These are phyloP conservation scores for Engraulis encrasicolus DNA, from an alignment of 2,113 vertebrate species.

Conservation along the genomic window DNA sequence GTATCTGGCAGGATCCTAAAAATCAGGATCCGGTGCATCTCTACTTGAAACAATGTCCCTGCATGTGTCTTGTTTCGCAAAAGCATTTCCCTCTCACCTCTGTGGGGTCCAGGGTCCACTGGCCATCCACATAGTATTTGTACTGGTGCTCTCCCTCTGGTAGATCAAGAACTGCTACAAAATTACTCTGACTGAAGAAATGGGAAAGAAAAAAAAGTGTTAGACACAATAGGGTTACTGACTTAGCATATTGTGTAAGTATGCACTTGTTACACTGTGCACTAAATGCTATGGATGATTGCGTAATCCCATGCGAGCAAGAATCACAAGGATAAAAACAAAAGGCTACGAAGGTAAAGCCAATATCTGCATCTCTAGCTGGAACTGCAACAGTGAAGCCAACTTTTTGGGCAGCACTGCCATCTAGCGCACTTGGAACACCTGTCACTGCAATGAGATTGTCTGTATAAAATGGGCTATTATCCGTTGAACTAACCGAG, in stretches of 20 bases:
- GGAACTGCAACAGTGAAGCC: no score
- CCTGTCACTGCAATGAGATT: no score
- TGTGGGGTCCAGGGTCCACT: constrained; percentile 92
- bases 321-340: no score
- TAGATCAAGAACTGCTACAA: constrained; percentile 92
- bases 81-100: constrained; percentile 75
- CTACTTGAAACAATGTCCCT: no score
- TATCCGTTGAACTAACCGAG: not conserved
- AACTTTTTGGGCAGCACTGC: not conserved
- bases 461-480: no score
- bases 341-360: no score
- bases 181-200: constrained; percentile 88
- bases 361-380: not conserved
- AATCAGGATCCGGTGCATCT: no score
- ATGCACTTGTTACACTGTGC: no score
- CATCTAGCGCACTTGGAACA: no score
- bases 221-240: not conserved
- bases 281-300: no score
- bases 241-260: not conserved
- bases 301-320: no score
- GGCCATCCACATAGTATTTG: constrained; percentile 95
- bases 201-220: constrained; percentile 50
- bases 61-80: not conserved
- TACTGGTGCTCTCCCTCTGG: constrained; percentile 98
- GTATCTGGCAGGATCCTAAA: no score